A percentile compares a stretch with the other conserved stretches of the same genome.
These are phyloP conservation scores for Lethrus apterus DNA, from an alignment of 1,140 invertebrate species.

Conservation along the genomic window DNA sequence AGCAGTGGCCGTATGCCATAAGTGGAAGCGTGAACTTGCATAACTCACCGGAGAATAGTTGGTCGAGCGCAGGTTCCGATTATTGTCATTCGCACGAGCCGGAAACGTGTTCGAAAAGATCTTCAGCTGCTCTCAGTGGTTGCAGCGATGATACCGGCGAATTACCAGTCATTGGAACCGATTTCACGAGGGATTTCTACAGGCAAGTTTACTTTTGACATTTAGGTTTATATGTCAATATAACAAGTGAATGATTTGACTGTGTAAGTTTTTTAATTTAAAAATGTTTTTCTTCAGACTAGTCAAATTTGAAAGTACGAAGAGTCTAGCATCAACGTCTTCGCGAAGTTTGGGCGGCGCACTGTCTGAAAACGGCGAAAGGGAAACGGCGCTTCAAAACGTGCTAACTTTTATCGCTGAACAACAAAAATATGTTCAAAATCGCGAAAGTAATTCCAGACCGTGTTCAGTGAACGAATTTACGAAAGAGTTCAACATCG, in stretches of 20 bases:
- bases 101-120: conserved; percentile 52
- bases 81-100: conserved; percentile 40
- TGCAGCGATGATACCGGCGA: conserved; percentile 55
- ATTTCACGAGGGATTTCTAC: conserved; percentile 71
- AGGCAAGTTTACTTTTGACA: conserved; percentile 23
- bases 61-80: conserved; percentile 52
- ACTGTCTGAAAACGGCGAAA: conserved; percentile 47
- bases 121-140: conserved; percentile 57
- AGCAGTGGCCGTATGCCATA: conserved; percentile 45
- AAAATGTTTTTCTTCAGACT: conserved; percentile 46
- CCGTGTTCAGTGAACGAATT: conserved; percentile 40
- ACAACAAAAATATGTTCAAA: conserved; percentile 61
- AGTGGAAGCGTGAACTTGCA: conserved; percentile 33
- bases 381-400: conserved; percentile 63
- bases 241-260: not conserved
- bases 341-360: conserved; percentile 50
- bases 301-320: conserved; percentile 72
- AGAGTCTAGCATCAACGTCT: conserved; percentile 68
- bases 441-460: conserved; percentile 45
- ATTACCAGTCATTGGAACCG: conserved; percentile 59
- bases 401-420: conserved; percentile 68
- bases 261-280: conserved; percentile 6
- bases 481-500: conserved; percentile 38
- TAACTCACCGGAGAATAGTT: conserved; percentile 53
- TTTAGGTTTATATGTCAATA: conserved; percentile 1